phyloP scores from a whole-genome alignment of 2,113 vertebrate genomes.

The Podiceps cristatus region DNA sequence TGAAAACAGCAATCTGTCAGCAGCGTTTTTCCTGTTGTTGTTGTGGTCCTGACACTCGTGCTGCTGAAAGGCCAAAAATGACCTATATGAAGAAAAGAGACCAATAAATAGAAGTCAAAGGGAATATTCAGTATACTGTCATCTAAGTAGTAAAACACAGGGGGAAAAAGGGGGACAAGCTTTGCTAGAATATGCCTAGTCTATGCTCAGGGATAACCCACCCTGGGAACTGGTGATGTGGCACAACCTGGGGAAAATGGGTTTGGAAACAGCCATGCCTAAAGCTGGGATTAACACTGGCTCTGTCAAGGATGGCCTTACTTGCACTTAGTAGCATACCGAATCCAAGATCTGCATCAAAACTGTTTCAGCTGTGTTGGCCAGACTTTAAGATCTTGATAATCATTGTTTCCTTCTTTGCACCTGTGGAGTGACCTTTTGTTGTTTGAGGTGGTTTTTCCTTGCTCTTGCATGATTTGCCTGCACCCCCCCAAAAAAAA shows the following conservation, averaged over 20 bases:
- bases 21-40: background rate
- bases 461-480: background rate
- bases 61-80: background rate
- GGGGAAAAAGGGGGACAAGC: background rate
- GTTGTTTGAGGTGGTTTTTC: background rate
- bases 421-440: background rate
- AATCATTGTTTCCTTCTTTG: background rate
- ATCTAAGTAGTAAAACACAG: background rate
- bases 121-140: background rate
- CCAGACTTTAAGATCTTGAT: background rate
- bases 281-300: background rate
- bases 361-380: background rate
- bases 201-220: background rate
- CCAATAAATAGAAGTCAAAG: background rate
- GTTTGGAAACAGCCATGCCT: background rate
- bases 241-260: accelerated
- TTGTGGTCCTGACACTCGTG: background rate
- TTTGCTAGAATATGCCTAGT: background rate
- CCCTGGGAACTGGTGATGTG: background rate
- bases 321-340: background rate
- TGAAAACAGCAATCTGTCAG: background rate
- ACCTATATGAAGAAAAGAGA: background rate
- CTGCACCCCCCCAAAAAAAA: background rate
- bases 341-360: background rate
- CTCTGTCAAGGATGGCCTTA: background rate